Base-by-base conservation (phyloP, 2,113 vertebrate species). In the Echinops telfairi region DNA sequence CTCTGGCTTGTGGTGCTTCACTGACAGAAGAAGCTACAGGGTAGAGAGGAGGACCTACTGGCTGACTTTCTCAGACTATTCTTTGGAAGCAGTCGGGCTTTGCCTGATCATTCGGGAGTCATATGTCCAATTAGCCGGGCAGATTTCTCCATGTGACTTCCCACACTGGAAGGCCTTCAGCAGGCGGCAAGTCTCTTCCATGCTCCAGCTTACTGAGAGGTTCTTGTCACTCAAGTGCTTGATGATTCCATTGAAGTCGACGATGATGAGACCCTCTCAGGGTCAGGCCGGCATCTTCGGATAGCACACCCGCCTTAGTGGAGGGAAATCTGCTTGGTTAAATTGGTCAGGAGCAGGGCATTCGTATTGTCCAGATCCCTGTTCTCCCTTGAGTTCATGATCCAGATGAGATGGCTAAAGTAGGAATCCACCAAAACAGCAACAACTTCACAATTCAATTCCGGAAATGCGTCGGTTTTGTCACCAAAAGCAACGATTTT, bases 51-150 rank as follows among this genome's bases (percentile, higher is more conserved):
- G 1, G 23, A 15, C 22, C 95, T 98, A 98, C 97, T 97, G 98
- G 95, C 99, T 97, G 15, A 99, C 98, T 94, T 99, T 99, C 96
- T 99, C 97, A 97, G 99, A 99, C 97, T 99, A 99, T 62, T 99
- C 99, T 95, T 98, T 99, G 43, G 99, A 99, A 89, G 97, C 99
- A 47, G 98, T 97, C 38, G 99, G 99, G 60, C 95, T 99, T 71
- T 99, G 99, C 96, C 99, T 99, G 96, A 99, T 99, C 99, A 99
- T 99, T 5, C 99, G 99, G 36, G 99, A 99, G 16, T 99, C 40
- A 0, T 99, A 99, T 60, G 98, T 99, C 99, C 99, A 99, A 97
- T 99, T 99, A 36, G 99, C 99, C 0, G 99, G 99, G 96, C 99
- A 99, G 92, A 99, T 99, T 96, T 99, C 99, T 0, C 99, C 99